Evolutionary conservation across 2,797 vertebrate genomes (phyloP), one percentile per base, ranked within the genome.

Genomic region (Pipistrellus pipistrellus): DNA sequence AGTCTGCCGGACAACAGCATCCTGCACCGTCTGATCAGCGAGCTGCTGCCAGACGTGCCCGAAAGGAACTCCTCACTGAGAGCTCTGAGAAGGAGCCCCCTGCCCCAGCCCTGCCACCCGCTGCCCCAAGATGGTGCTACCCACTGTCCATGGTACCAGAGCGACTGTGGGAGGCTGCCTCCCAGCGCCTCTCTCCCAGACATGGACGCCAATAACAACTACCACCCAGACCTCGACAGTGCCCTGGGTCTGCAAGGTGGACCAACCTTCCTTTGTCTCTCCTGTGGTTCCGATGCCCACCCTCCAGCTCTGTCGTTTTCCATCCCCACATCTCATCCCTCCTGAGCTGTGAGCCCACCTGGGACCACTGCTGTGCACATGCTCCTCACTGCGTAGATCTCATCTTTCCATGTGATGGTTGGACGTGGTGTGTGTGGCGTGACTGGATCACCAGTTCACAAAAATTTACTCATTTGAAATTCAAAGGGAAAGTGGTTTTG

Each of bases 1-100:
- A 98, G 99, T 85, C 97, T 99, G 93, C 99, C 99, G 0, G 99
- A 99, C 95, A 99, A 99, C 91, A 99, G 99, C 96, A 99, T 99
- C 95, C 97, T 99, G 96, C 99, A 99, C 95, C 99, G 99, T 97
- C 99, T 99, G 85, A 98, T 99, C 97, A 99, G 99, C 27, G 99
- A 99, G 97, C 98, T 99, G 98, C 98, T 99, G 96, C 99, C 99
- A 8, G 99, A 99, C 62, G 98, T 99, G 97, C 99, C 99, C 46
- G 99, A 99, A 97, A 98, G 99, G 97, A 99, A 99, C 98, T 99
- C 99, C 27, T 99, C 99, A 5, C 98, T 99, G 66, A 97, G 96
- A 91, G 97, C 97, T 38, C 97, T 99, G 91, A 98, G 97, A 89
- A 98, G 98, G 97, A 98, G 98, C 96, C 98, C 98, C 90, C 27